These are phyloP conservation scores for Paragorgia papillata DNA, from an alignment of 92 coral and sea anemone species.

Conservation along the genomic window DNA sequence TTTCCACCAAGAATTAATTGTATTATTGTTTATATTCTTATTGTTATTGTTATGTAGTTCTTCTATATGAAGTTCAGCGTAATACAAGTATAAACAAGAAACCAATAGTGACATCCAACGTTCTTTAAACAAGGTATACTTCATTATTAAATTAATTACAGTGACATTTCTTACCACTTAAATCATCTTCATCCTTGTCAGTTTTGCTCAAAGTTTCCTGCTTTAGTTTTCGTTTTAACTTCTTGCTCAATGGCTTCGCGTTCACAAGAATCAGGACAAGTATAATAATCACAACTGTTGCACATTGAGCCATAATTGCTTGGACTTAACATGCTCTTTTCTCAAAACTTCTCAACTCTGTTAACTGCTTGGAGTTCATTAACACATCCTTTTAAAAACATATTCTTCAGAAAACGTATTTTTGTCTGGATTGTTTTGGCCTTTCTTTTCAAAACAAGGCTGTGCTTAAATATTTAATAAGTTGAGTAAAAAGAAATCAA, in stretches of 20 bases:
- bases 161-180: constrained; percentile 15
- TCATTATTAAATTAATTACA: not conserved
- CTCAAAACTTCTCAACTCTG: too few relatives aligned
- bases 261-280: not conserved
- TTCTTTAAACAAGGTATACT: too few relatives aligned
- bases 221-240: constrained; percentile 27
- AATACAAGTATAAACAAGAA: too few relatives aligned
- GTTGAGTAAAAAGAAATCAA: too few relatives aligned
- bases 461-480: too few relatives aligned
- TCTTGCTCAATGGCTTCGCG: constrained; percentile 3
- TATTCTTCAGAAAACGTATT: too few relatives aligned
- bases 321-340: constrained; percentile 19
- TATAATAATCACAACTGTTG: not conserved
- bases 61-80: constrained; percentile 5
- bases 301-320: not conserved
- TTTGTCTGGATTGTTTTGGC: not conserved
- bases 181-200: constrained; percentile 12
- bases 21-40: too few relatives aligned
- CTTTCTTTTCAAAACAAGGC: not conserved
- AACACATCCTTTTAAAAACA: too few relatives aligned
- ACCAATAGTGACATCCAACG: too few relatives aligned
- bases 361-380: too few relatives aligned
- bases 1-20: too few relatives aligned
- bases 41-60: too few relatives aligned
- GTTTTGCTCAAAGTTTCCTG: constrained; percentile 11